A percentile compares a stretch with the other conserved stretches of the same genome.
These are phyloP conservation scores for Perdix hodgsoniae DNA, from an alignment of 2,797 vertebrate genomes.

Conservation along the genomic window DNA sequence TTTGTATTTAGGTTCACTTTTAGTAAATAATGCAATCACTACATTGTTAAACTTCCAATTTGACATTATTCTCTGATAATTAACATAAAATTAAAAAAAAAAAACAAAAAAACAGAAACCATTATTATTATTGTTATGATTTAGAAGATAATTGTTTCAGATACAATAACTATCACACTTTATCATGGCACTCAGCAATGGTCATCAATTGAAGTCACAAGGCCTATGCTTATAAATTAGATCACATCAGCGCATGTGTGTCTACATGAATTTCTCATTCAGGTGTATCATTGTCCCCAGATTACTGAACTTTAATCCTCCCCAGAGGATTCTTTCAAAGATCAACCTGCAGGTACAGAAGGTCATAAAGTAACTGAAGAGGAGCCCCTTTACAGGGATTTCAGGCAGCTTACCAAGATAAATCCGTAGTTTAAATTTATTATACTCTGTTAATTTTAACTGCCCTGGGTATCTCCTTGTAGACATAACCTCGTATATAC, in stretches of 20 bases:
- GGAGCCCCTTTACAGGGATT: fast-evolving
- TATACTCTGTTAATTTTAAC: too few species aligned
- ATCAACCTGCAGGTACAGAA: background rate
- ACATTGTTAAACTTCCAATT: background rate
- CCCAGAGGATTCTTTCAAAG: background rate
- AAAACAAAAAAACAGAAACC: too few species aligned
- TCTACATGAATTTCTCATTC: background rate
- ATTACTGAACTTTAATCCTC: background rate
- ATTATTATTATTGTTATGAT: background rate
- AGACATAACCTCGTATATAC: background rate
- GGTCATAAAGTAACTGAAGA: background rate
- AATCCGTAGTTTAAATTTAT: background rate
- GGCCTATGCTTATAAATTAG: background rate
- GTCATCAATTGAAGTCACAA: background rate
- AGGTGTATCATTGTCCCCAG: background rate
- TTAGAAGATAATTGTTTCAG: background rate
- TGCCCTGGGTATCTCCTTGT: background rate
- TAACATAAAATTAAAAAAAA: too few species aligned
- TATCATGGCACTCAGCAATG: background rate
- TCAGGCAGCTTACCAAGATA: background rate
- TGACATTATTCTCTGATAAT: background rate
- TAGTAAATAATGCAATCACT: background rate
- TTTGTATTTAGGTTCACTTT: background rate
- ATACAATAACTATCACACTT: background rate
- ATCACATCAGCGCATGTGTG: fast-evolving